Evolutionary conservation across 2,888 invertebrate species (phyloP).

Genomic region (Polyploca ridens): DNA sequence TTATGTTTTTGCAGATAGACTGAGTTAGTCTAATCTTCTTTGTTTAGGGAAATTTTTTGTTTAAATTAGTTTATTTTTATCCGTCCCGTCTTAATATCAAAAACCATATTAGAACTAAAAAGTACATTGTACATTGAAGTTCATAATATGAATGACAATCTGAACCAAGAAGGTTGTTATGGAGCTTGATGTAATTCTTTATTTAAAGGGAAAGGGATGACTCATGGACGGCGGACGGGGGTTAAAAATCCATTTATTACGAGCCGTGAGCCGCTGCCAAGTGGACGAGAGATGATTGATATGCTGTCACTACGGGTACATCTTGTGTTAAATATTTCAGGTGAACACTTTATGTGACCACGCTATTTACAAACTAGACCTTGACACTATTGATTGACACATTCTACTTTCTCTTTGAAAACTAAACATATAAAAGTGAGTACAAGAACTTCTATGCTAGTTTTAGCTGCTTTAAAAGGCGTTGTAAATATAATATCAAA

Average conservation of each 20-base stretch:
- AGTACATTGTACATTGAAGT: too few species aligned
- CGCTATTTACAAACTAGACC: neutral
- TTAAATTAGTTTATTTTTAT: too few species aligned
- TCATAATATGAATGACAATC: too few species aligned
- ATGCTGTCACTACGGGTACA: conserved; percentile 37
- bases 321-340: conserved; percentile 39
- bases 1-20: neutral
- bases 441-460: too few species aligned
- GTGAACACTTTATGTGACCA: neutral
- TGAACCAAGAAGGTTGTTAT: neutral
- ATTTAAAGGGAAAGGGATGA: conserved; percentile 18
- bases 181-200: conserved; percentile 9
- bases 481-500: too few species aligned
- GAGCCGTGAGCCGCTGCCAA: conserved; percentile 53
- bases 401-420: neutral
- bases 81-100: too few species aligned
- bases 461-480: too few species aligned
- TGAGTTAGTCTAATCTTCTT: neutral
- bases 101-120: too few species aligned
- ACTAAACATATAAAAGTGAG: neutral
- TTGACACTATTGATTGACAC: neutral
- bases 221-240: conserved; percentile 30
- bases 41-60: neutral
- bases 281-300: conserved; percentile 62
- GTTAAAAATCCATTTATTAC: conserved; percentile 67